Percentiles rank a stretch among this genome's conserved stretches.
These are phyloP conservation scores for Pavo muticus DNA, from an alignment of 2,113 vertebrate species.

Conservation along the genomic window DNA sequence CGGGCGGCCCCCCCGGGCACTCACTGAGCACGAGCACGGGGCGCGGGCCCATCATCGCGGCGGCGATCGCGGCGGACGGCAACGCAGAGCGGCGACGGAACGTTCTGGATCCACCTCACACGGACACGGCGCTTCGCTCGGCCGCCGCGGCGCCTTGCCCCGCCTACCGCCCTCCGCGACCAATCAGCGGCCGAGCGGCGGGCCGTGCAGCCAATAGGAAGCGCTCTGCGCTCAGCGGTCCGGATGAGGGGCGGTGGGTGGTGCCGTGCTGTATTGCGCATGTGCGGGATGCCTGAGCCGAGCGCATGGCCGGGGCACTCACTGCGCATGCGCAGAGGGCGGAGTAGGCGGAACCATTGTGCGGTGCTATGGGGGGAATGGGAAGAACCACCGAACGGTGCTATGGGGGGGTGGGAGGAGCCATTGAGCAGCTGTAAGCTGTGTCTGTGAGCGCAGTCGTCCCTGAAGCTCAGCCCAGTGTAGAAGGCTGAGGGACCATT, in stretches of 20 bases:
- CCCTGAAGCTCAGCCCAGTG: too few species aligned
- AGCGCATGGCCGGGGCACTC: accelerated
- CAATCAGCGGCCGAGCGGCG: not conserved
- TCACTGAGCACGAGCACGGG: slow-evolving; percentile 95
- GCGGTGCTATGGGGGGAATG: accelerated
- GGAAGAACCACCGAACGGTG: too few species aligned
- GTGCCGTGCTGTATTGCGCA: not conserved
- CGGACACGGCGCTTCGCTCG: not conserved
- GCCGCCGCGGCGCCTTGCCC: not conserved
- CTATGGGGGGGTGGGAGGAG: too few species aligned
- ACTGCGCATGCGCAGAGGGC: accelerated
- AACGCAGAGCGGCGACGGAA: slow-evolving; percentile 62
- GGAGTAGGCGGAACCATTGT: not conserved
- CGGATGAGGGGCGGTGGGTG: not conserved
- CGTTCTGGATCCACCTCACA: slow-evolving; percentile 73
- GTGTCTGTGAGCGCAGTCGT: too few species aligned
- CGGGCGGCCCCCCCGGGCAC: slow-evolving; percentile 10
- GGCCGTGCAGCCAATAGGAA: not conserved
- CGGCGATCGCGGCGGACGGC: not conserved
- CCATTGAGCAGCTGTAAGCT: too few species aligned
- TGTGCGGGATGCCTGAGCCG: accelerated
- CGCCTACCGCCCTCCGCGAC: not conserved
- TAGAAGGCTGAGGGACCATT: too few species aligned
- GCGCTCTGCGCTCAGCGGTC: not conserved
- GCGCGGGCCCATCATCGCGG: slow-evolving; percentile 88